Base-by-base conservation (phyloP, 2,797 vertebrate species). In the Melanotaenia boesemani region DNA sequence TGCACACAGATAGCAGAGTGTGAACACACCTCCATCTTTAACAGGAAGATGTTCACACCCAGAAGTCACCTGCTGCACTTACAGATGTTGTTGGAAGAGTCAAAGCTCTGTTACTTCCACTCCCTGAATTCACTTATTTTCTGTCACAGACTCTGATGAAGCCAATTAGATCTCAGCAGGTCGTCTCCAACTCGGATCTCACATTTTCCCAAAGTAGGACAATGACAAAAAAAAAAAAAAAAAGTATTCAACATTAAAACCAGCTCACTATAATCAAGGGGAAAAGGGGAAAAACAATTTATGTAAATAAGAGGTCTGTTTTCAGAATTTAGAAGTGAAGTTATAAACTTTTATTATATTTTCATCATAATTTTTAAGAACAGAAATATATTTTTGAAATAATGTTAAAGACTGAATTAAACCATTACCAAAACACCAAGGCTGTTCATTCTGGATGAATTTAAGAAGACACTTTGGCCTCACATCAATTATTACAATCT, bases 1-100 rank as follows among this genome's bases (percentile, higher is more conserved):
- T 6, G 52, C 1, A 2, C 9, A 26, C 63, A 2, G 59, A 28
- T 32, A 63, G 64, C 0, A 1, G 24, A 56, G 67, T 70, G 89
- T 74, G 78, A 88, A 74, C 70, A 79, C 89, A 82, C 84, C 70
- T 78, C 36, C 0, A 57, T 72, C 36, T 80, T 63, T 71, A 77
- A 83, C 52, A 0, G 60, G 61, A 52, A 41, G 71, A 58, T 50
- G 72, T 37, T 88, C 60, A 55, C 83, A 86, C 70, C 69, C 46
- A 22, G 22, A 66, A 70, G 72, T 84, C 80, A 78, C 83, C 80
- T 72, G 70, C 62, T 65, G 65, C 63, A 48, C 66, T 26, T 22
- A 6, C 59, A 65, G 37, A 56, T 63, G 16, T 77, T 67, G 78
- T 76, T 55, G 67, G 56, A 72, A 54, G 63, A 80, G 70, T 28